Conservation (phyloP, 2,797 vertebrate genomes). For the Eremophila alpestris region DNA sequence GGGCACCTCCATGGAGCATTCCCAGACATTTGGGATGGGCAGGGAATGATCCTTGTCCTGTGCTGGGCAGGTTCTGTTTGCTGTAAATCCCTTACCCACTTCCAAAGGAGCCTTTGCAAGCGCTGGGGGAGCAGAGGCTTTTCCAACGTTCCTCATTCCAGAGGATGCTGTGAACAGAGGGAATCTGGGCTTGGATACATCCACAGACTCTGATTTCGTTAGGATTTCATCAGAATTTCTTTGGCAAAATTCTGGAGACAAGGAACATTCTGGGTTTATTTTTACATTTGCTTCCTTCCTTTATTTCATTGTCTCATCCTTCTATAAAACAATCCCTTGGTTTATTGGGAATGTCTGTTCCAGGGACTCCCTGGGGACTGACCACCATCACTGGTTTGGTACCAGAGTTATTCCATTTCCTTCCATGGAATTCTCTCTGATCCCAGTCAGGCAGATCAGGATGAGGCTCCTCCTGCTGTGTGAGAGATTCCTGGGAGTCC, state of each 20-base stretch:
- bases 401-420: neutral
- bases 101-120: neutral
- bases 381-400: too few species aligned
- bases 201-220: neutral
- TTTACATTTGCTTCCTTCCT: neutral
- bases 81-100: neutral
- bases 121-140: neutral
- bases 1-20: neutral
- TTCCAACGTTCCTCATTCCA: neutral
- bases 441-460: neutral
- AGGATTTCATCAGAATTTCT: neutral
- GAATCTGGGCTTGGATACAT: neutral
- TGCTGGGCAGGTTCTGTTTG: neutral
- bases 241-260: neutral
- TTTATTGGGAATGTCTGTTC: neutral
- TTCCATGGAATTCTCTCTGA: neutral
- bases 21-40: neutral
- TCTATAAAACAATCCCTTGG: neutral
- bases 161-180: neutral
- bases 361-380: neutral
- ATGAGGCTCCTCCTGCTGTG: neutral
- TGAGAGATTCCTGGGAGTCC: neutral
- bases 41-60: neutral
- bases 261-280: neutral
- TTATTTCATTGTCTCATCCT: neutral